Percentiles rank a stretch among this genome's conserved stretches.
Evolutionary conservation across 1,140 invertebrate genomes (phyloP).

Genomic region (Saccostrea echinata): DNA sequence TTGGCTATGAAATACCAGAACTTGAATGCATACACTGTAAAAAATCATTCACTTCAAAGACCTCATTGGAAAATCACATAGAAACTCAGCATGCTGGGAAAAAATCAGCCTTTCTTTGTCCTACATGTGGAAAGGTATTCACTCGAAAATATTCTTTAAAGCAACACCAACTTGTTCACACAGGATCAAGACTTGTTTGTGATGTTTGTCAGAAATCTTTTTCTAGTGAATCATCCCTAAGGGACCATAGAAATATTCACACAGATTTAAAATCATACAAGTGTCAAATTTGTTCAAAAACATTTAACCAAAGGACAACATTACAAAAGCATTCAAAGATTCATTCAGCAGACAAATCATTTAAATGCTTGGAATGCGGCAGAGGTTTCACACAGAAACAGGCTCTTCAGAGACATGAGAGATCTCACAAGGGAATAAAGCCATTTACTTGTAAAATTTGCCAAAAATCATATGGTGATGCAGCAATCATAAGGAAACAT

Average conservation of each 20-base stretch:
- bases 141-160: slow-evolving; percentile 69
- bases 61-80: slow-evolving; percentile 65
- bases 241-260: slow-evolving; percentile 71
- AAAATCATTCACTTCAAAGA: slow-evolving; percentile 67
- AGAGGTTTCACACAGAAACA: slow-evolving; percentile 76
- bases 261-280: slow-evolving; percentile 65
- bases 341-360: slow-evolving; percentile 67
- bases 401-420: slow-evolving; percentile 84
- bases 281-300: slow-evolving; percentile 85
- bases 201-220: slow-evolving; percentile 71
- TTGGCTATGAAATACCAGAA: slow-evolving; percentile 57
- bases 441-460: slow-evolving; percentile 87
- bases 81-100: slow-evolving; percentile 67
- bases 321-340: slow-evolving; percentile 74
- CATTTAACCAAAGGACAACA: slow-evolving; percentile 80
- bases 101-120: slow-evolving; percentile 68
- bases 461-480: slow-evolving; percentile 82
- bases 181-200: slow-evolving; percentile 71
- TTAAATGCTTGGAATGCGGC: slow-evolving; percentile 71
- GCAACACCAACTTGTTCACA: slow-evolving; percentile 72
- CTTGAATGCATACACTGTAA: slow-evolving; percentile 66
- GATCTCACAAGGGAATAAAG: slow-evolving; percentile 96
- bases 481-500: slow-evolving; percentile 73
- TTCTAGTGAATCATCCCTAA: slow-evolving; percentile 69
- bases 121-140: slow-evolving; percentile 73